phyloP scores from a whole-genome alignment of 2,113 vertebrate genomes.

The Benthochromis sp. region DNA sequence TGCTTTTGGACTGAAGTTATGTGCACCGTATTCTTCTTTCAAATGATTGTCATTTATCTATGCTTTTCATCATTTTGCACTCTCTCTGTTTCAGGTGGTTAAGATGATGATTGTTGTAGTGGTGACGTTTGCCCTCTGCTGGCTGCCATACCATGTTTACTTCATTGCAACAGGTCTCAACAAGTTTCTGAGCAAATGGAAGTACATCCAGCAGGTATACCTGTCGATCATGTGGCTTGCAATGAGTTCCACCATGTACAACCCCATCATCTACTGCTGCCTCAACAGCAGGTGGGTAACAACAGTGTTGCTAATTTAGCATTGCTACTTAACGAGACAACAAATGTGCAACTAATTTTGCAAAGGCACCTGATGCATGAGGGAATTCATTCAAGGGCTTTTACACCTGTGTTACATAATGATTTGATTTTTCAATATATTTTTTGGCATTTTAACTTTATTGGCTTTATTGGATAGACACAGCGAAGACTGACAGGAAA shows the following conservation, averaged over 20 bases:
- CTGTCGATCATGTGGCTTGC: slow-evolving; percentile 93
- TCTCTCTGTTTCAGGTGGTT: slow-evolving; percentile 78
- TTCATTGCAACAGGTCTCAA: slow-evolving; percentile 88
- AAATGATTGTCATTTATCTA: neutral
- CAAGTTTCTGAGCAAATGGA: slow-evolving; percentile 79
- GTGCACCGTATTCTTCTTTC: neutral
- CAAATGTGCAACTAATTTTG: neutral
- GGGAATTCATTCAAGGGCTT: neutral
- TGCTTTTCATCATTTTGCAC: neutral
- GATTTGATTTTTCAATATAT: neutral
- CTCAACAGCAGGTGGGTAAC: slow-evolving; percentile 88
- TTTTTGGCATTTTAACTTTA: neutral
- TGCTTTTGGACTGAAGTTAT: neutral
- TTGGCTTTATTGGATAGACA: neutral
- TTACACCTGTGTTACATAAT: neutral
- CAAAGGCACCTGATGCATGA: neutral
- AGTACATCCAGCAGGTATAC: slow-evolving; percentile 97
- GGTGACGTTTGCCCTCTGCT: slow-evolving; percentile 91
- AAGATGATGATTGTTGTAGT: slow-evolving; percentile 99
- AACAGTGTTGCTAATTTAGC: neutral
- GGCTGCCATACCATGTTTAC: slow-evolving; percentile 93
- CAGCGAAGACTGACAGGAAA: neutral
- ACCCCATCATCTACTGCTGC: slow-evolving; percentile 99
- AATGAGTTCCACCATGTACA: slow-evolving; percentile 99
- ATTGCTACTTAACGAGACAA: neutral